These are phyloP conservation scores for Sarcoramphus papa DNA, from an alignment of 2,797 vertebrate genomes.

Conservation along the genomic window DNA sequence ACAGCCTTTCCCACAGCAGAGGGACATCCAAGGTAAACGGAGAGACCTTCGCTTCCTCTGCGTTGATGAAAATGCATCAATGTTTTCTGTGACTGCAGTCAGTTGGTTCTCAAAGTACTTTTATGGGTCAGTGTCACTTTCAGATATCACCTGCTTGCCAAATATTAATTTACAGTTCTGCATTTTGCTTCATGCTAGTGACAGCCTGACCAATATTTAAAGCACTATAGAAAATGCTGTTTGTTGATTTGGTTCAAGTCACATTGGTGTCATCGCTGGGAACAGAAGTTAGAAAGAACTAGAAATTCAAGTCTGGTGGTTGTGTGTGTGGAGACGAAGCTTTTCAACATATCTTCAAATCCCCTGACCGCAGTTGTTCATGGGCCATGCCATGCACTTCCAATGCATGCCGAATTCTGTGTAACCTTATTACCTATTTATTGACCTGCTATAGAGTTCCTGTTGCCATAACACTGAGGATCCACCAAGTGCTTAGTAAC, in stretches of 20 bases:
- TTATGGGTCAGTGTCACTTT: not conserved
- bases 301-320: not conserved
- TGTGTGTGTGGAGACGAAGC: not conserved
- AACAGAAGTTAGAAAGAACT: not conserved
- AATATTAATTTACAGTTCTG: not conserved
- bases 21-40: not conserved
- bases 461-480: not conserved
- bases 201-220: not conserved
- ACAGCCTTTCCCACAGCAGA: not conserved
- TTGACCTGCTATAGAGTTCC: not conserved
- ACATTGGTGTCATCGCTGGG: not conserved
- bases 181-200: not conserved
- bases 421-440: constrained; percentile 4
- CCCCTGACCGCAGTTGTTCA: not conserved
- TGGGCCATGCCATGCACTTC: not conserved
- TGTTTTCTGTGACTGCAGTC: not conserved
- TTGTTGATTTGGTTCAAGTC: not conserved
- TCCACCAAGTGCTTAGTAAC: not conserved
- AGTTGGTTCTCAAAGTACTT: not conserved
- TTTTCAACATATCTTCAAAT: not conserved
- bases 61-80: not conserved
- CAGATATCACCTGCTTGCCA: not conserved
- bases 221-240: not conserved
- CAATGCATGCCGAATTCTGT: not conserved
- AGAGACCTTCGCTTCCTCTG: not conserved